These are phyloP conservation scores for Pelodytes ibericus DNA, from an alignment of 2,797 vertebrate genomes.

Conservation along the genomic window DNA sequence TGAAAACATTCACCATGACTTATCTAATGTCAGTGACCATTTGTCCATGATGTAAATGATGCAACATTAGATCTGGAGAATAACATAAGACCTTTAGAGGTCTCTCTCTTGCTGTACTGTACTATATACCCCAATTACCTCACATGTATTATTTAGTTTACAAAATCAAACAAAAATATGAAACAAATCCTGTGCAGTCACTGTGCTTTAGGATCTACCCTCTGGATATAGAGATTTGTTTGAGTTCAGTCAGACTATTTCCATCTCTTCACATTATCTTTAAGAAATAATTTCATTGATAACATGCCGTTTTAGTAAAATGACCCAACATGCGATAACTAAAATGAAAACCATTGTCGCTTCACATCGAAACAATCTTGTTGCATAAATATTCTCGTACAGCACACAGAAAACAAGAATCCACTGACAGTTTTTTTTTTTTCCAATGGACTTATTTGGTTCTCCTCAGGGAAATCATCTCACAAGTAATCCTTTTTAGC, in stretches of 20 bases:
- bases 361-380: constrained; percentile 11
- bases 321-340: constrained; percentile 32
- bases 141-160: no score
- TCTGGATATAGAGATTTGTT: no score
- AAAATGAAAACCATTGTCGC: neutral
- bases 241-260: constrained; percentile 2
- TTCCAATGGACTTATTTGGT: constrained; percentile 42
- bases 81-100: no score
- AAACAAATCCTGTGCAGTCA: no score
- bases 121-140: no score
- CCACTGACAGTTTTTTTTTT: constrained; percentile 23
- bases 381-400: constrained; percentile 36
- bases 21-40: no score
- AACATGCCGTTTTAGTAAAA: constrained; percentile 22
- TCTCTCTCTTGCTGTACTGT: no score
- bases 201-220: no score
- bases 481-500: constrained; percentile 53
- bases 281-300: constrained; percentile 6
- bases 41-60: no score
- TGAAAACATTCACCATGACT: no score
- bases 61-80: no score
- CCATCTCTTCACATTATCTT: neutral
- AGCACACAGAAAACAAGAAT: constrained; percentile 27
- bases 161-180: no score
- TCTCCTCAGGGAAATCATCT: constrained; percentile 51